A percentile compares a stretch with the other conserved stretches of the same genome.
Conservation (phyloP, 2,797 vertebrate genomes). For the Streptopelia turtur region DNA sequence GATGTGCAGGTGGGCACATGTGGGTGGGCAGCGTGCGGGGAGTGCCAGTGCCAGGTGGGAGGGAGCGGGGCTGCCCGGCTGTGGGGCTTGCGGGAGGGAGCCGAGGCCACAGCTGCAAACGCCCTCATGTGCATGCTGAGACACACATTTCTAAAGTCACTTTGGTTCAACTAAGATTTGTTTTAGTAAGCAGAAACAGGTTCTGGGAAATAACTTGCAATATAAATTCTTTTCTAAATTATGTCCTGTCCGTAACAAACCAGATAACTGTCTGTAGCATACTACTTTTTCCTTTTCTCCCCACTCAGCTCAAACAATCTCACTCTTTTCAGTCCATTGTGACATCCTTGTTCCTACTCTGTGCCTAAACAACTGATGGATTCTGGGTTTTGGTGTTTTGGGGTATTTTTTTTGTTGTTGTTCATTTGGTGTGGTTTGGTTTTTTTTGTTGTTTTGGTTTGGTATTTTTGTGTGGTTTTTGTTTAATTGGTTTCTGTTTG, state of each 20-base stretch:
- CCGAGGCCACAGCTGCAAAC: neutral
- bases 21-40: neutral
- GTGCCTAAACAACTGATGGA: neutral
- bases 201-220: neutral
- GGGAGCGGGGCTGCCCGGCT: accelerated
- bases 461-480: neutral
- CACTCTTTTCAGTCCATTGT: neutral
- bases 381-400: neutral
- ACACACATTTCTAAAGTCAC: neutral
- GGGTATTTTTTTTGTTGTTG: too few species aligned
- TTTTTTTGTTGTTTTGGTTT: neutral
- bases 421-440: too few species aligned
- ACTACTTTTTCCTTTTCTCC: neutral
- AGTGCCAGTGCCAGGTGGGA: neutral
- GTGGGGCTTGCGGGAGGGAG: neutral
- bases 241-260: neutral
- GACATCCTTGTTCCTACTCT: neutral
- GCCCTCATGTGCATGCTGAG: neutral
- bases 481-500: too few species aligned
- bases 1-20: accelerated
- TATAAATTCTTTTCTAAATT: neutral
- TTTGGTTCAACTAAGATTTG: neutral
- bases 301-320: neutral
- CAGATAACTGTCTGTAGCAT: neutral
- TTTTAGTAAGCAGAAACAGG: neutral